Base-by-base conservation (phyloP, 2,113 vertebrate species). In the Brevimyrus niger region DNA sequence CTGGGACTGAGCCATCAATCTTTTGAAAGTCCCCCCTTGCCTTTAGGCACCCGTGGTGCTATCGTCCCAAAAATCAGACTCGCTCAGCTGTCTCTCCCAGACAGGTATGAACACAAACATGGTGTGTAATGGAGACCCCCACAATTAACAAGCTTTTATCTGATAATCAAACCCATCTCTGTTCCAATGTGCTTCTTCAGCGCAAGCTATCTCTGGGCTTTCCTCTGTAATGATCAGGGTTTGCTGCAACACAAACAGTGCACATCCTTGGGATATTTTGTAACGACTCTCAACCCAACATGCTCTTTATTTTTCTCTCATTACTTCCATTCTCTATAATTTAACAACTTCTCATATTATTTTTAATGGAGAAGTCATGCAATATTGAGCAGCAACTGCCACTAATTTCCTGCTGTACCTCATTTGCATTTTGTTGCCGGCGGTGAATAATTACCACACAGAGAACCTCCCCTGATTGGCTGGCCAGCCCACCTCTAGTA, bases 361-460 rank as follows among this genome's bases (percentile, higher is more conserved):
- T 94, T 93, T 96, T 97, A 96, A 96, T 96, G 93, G 94, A 95
- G 94, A 95, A 96, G 95, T 96, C 96, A 97, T 96, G 96, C 96
- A 97, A 95, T 96, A 96, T 95, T 97, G 95, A 97, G 91, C 95
- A 96, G 94, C 96, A 96, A 96, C 95, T 96, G 94, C 94, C 95
- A 93, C 94, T 96, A 96, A 97, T 96, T 96, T 96, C 94, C 95
- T 95, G 92, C 92, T 94, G 93, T 96, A 96, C 95, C 94, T 94
- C 92, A 97, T 96, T 97, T 48, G 87, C 87, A 96, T 95, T 96
- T 95, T 94, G 93, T 91, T 94, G 90, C 93, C 94, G 90, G 89
- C 95, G 89, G 92, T 95, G 93, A 95, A 94, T 96, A 97, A 96
- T 96, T 97, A 96, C 94, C 93, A 95, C 92, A 93, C 91, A 94